phyloP scores from a whole-genome alignment of 2,888 invertebrate genomes.

The Phengaris arion region DNA sequence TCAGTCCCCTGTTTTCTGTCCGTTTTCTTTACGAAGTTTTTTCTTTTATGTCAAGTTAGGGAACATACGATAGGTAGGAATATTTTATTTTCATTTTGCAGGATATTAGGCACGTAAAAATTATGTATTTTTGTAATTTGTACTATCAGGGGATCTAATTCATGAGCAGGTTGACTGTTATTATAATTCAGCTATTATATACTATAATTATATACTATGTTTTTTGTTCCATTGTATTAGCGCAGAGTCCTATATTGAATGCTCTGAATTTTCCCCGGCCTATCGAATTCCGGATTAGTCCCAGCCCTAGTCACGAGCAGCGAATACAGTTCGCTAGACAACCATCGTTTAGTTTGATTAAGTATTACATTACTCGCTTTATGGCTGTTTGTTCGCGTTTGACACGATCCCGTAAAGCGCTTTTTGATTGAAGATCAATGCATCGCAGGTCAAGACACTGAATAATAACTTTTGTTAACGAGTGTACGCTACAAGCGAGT shows the following conservation, averaged over 20 bases:
- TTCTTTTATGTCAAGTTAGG: slow-evolving; percentile 2
- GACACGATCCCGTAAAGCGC: slow-evolving; percentile 15
- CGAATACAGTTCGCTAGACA: not conserved
- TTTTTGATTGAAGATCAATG: slow-evolving; percentile 19
- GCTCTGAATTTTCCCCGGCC: no score
- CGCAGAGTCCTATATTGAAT: no score
- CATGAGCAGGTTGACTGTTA: no score
- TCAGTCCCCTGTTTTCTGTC: slow-evolving; percentile 10
- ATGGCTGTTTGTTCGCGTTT: slow-evolving; percentile 20
- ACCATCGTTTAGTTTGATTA: slow-evolving; percentile 9
- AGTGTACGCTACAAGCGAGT: not conserved
- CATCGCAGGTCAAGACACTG: slow-evolving; percentile 39
- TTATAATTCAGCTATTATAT: no score
- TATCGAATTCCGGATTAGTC: no score
- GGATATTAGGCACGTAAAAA: not conserved
- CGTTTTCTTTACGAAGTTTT: slow-evolving; percentile 19
- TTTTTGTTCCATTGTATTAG: no score
- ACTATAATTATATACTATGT: no score
- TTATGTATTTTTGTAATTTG: no score
- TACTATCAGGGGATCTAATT: no score
- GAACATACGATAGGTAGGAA: not conserved
- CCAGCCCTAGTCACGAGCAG: not conserved
- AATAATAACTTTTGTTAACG: slow-evolving; percentile 38
- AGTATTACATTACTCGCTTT: slow-evolving; percentile 22
- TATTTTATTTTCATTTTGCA: not conserved